These are phyloP conservation scores for Homarus americanus DNA, from an alignment of 1,140 invertebrate genomes.

Conservation along the genomic window DNA sequence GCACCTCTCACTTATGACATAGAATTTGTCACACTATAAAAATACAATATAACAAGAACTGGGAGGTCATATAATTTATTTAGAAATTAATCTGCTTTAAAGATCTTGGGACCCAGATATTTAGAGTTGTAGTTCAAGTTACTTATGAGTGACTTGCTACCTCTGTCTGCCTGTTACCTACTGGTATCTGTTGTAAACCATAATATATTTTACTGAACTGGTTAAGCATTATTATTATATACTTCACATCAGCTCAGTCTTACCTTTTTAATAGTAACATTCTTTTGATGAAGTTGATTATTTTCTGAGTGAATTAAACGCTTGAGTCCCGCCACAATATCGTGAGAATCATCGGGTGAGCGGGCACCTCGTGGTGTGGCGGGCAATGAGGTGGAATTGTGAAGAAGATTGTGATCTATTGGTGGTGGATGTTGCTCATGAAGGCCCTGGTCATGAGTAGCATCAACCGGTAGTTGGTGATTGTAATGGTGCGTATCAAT, in stretches of 20 bases:
- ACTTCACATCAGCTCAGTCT: neutral
- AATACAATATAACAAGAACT: no score
- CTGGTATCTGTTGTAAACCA: no score
- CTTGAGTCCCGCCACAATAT: constrained; percentile 45
- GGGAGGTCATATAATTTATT: no score
- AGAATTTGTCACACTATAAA: no score
- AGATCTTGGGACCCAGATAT: no score
- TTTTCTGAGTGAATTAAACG: constrained; percentile 73
- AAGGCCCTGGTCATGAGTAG: neutral
- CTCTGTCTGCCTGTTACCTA: no score
- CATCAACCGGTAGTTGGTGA: neutral
- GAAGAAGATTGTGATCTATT: constrained; percentile 12
- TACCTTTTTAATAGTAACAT: constrained; percentile 79
- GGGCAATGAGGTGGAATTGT: constrained; percentile 67
- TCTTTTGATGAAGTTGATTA: constrained; percentile 76
- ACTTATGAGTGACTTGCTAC: no score
- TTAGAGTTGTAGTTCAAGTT: no score
- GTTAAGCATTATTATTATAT: neutral
- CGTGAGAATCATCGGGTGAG: constrained; percentile 56
- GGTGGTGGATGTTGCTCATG: constrained; percentile 6
- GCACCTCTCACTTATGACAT: no score
- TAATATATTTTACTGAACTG: no score
- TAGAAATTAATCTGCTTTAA: no score
- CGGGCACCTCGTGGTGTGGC: constrained; percentile 46
- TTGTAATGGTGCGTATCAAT: neutral